A percentile compares a stretch with the other conserved stretches of the same genome.
Evolutionary conservation across 1,140 invertebrate genomes (phyloP).

Genomic region (Tetramorium simillimum): DNA sequence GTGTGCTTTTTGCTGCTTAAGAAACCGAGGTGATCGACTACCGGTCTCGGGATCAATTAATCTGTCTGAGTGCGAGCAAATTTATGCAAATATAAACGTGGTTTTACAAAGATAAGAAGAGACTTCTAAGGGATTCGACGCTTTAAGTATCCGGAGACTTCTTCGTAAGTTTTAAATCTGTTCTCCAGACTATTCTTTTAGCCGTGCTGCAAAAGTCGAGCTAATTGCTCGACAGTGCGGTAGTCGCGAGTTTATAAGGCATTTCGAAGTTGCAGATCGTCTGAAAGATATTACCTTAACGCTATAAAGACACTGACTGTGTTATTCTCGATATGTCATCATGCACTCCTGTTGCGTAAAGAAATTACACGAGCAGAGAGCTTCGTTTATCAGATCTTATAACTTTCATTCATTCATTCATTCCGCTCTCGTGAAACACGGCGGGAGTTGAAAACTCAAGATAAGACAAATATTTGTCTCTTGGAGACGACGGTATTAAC

Average conservation of each 20-base stretch:
- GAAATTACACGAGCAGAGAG: not conserved
- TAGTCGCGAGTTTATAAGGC: not conserved
- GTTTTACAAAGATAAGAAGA: not conserved
- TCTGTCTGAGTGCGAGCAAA: not conserved
- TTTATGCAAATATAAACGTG: constrained; percentile 28
- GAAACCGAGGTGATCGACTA: constrained; percentile 5
- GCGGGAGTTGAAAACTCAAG: not conserved
- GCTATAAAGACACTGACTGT: not conserved
- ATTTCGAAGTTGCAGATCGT: not conserved
- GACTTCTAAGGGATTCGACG: not conserved
- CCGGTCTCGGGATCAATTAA: not conserved
- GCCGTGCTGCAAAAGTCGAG: not conserved
- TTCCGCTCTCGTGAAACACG: not conserved
- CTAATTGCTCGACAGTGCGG: not conserved
- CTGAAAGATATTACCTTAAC: not conserved
- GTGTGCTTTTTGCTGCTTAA: constrained; percentile 32
- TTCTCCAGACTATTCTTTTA: not conserved
- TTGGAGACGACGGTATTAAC: constrained; percentile 28
- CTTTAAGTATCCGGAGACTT: not conserved
- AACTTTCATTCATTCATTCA: not conserved
- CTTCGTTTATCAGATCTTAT: constrained; percentile 18
- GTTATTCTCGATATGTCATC: not conserved
- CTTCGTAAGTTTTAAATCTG: not conserved
- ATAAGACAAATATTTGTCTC: constrained; percentile 55
- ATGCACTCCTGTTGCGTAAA: not conserved